Evolutionary conservation across 2,888 invertebrate species (phyloP).

Genomic region (Thereva nobilitata): DNA sequence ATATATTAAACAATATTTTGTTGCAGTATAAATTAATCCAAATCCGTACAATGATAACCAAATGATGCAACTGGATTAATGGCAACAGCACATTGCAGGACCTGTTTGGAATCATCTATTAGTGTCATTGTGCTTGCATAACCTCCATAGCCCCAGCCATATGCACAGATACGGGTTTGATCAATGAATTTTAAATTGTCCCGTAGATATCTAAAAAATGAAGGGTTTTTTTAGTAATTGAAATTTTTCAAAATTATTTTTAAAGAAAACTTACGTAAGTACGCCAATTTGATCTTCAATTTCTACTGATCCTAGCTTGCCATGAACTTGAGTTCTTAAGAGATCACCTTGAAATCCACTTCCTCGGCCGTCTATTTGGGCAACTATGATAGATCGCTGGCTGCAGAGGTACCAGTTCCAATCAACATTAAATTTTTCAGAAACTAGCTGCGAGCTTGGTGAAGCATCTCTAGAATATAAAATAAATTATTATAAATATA

Average conservation of each 20-base stretch:
- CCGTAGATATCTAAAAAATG: slow-evolving; percentile 67
- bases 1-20: background rate
- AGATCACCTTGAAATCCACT: slow-evolving; percentile 82
- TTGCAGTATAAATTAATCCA: background rate
- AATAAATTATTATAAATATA: background rate
- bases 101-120: slow-evolving; percentile 72
- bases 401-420: slow-evolving; percentile 87
- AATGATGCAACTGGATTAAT: slow-evolving; percentile 88
- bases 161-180: slow-evolving; percentile 77
- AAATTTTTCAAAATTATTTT: slow-evolving; percentile 19
- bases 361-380: slow-evolving; percentile 87
- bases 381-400: slow-evolving; percentile 81
- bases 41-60: slow-evolving; percentile 69
- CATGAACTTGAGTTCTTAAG: slow-evolving; percentile 73
- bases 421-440: slow-evolving; percentile 75
- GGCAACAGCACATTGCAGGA: slow-evolving; percentile 83
- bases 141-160: slow-evolving; percentile 87
- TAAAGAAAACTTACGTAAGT: slow-evolving; percentile 61
- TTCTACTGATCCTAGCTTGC: slow-evolving; percentile 72
- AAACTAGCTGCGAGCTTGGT: slow-evolving; percentile 84
- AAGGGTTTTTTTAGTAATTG: slow-evolving; percentile 1
- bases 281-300: slow-evolving; percentile 78
- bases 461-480: slow-evolving; percentile 67
- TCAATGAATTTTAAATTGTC: slow-evolving; percentile 83
- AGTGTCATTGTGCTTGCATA: slow-evolving; percentile 81